These are phyloP conservation scores for Lota lota DNA, from an alignment of 2,113 vertebrate genomes.

Conservation along the genomic window DNA sequence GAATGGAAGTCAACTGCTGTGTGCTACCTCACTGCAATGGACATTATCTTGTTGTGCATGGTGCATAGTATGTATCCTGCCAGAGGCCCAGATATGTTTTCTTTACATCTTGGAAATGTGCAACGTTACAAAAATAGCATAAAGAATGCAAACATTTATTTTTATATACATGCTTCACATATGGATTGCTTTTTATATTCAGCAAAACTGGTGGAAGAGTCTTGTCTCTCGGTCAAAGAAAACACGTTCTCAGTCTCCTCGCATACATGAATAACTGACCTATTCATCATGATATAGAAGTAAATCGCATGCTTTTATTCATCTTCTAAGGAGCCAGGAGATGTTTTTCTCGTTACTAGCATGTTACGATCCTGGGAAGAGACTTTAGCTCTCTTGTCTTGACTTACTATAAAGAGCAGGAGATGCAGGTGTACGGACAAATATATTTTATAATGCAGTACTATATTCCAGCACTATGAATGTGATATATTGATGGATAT, in stretches of 20 bases:
- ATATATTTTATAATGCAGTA: slow-evolving; percentile 29
- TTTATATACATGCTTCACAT: slow-evolving; percentile 29
- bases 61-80: slow-evolving; percentile 52
- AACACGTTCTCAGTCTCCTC: not conserved
- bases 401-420: not conserved
- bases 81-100: slow-evolving; percentile 25
- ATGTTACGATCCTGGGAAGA: slow-evolving; percentile 9
- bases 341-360: not conserved
- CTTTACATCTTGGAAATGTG: slow-evolving; percentile 8
- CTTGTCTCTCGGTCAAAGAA: slow-evolving; percentile 48
- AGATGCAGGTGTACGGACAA: not conserved
- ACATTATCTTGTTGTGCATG: slow-evolving; percentile 27
- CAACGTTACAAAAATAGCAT: slow-evolving; percentile 4
- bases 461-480: slow-evolving; percentile 39
- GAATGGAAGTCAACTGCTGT: slow-evolving; percentile 39
- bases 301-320: slow-evolving; percentile 7
- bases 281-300: slow-evolving; percentile 1
- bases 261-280: not conserved
- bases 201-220: slow-evolving; percentile 5
- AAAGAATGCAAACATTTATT: slow-evolving; percentile 27
- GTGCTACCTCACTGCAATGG: slow-evolving; percentile 20
- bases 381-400: not conserved
- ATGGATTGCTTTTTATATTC: slow-evolving; percentile 28
- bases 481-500: slow-evolving; percentile 20
- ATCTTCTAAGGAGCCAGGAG: slow-evolving; percentile 4